phyloP scores from a whole-genome alignment of 2,888 invertebrate species.

The Plebejus argus region DNA sequence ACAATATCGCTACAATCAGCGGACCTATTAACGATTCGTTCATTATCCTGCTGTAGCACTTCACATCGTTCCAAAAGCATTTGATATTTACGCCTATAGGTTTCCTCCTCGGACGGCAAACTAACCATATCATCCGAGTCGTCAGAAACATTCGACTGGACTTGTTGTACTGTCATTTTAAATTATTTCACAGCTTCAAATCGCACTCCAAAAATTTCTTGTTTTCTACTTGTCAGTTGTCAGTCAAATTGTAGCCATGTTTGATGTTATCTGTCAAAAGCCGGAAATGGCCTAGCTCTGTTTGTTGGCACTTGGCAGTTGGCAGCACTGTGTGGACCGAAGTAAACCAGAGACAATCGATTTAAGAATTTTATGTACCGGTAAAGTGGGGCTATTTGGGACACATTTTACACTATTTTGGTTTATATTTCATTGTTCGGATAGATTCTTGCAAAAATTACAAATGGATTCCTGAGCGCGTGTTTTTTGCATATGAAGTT shows the following conservation, averaged over 20 bases:
- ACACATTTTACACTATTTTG: too few relatives aligned
- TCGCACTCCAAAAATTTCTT: constrained; percentile 70
- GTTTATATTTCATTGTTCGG: too few relatives aligned
- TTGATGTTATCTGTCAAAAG: constrained; percentile 31
- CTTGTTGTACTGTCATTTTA: constrained; percentile 80
- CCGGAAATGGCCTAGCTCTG: not conserved
- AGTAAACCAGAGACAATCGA: not conserved
- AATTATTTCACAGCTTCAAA: constrained; percentile 76
- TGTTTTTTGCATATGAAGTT: too few relatives aligned
- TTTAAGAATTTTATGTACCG: not conserved
- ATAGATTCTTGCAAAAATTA: too few relatives aligned
- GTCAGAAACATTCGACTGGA: constrained; percentile 79
- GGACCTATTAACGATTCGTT: constrained; percentile 85
- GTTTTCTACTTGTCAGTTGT: constrained; percentile 59
- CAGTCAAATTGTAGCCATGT: constrained; percentile 41
- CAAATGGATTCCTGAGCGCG: too few relatives aligned
- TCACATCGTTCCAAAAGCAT: constrained; percentile 87
- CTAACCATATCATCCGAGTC: constrained; percentile 79
- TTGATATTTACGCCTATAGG: constrained; percentile 88
- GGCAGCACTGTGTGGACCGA: not conserved
- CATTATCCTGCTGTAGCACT: constrained; percentile 88
- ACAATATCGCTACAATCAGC: constrained; percentile 47
- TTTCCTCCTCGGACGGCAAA: constrained; percentile 82
- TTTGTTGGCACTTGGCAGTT: not conserved
- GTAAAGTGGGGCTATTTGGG: too few relatives aligned